phyloP scores from a whole-genome alignment of 1,140 invertebrate species.

The Drosophila carrolli region DNA sequence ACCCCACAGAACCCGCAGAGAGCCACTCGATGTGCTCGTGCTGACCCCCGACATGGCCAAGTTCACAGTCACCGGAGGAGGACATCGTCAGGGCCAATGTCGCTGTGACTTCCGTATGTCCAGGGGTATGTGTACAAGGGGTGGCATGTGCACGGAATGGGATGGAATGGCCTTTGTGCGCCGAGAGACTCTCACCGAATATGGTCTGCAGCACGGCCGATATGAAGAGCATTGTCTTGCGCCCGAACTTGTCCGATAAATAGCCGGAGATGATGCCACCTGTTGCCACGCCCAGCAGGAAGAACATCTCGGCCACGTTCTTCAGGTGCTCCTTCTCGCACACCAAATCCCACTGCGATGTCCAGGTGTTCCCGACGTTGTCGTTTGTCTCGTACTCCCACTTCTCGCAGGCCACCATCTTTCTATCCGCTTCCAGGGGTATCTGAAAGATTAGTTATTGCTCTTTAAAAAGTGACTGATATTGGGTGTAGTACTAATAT shows the following conservation, averaged over 20 bases:
- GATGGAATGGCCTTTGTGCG: slow-evolving; percentile 19
- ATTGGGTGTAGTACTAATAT: too few relatives aligned
- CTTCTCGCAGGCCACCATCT: slow-evolving; percentile 85
- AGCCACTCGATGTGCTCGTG: slow-evolving; percentile 40
- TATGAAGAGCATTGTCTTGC: slow-evolving; percentile 90
- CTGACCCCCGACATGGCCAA: slow-evolving; percentile 57
- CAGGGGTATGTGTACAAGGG: neutral
- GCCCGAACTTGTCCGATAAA: slow-evolving; percentile 91
- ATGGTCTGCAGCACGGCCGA: slow-evolving; percentile 89
- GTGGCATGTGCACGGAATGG: neutral
- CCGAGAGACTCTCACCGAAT: slow-evolving; percentile 84
- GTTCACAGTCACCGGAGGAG: slow-evolving; percentile 48
- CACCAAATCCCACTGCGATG: slow-evolving; percentile 88
- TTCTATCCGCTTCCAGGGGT: slow-evolving; percentile 21
- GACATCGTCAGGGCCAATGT: slow-evolving; percentile 54
- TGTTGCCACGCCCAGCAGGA: slow-evolving; percentile 88
- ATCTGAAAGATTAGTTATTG: slow-evolving; percentile 19
- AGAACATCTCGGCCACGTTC: slow-evolving; percentile 89
- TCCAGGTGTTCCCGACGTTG: slow-evolving; percentile 87
- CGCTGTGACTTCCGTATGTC: slow-evolving; percentile 58
- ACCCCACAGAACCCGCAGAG: slow-evolving; percentile 13
- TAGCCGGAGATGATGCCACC: slow-evolving; percentile 89
- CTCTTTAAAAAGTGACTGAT: too few relatives aligned
- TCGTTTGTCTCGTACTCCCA: slow-evolving; percentile 89
- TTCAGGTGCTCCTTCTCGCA: slow-evolving; percentile 88